A percentile compares a stretch with the other conserved stretches of the same genome.
These are phyloP conservation scores for Zele albiditarsus DNA, from an alignment of 2,888 invertebrate species.

Conservation along the genomic window DNA sequence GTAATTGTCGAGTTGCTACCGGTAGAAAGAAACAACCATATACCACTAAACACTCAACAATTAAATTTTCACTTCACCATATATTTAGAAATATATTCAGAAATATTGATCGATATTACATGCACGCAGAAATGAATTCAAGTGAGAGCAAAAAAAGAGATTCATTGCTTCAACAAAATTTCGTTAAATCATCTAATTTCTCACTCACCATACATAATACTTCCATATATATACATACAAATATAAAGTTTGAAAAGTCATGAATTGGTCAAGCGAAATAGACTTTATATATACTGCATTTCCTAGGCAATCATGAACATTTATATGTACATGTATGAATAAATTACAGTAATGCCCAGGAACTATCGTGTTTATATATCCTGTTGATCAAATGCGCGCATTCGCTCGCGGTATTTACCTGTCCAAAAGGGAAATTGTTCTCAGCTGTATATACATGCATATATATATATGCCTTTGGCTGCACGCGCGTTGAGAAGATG, in stretches of 20 bases:
- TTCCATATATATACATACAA: background rate
- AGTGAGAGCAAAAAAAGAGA: too few species aligned
- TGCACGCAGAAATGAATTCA: too few species aligned
- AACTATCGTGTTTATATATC: conserved; percentile 35
- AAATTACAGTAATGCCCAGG: conserved; percentile 35
- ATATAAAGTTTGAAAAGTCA: background rate
- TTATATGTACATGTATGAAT: conserved; percentile 38
- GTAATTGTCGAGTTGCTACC: conserved; percentile 33
- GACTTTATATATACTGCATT: conserved; percentile 7
- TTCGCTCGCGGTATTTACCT: conserved; percentile 27
- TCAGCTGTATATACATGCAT: conserved; percentile 20
- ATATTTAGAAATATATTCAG: background rate
- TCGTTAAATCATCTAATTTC: too few species aligned
- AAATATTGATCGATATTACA: too few species aligned
- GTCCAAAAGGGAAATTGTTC: conserved; percentile 38
- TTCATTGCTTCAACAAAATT: too few species aligned
- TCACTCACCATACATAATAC: too few species aligned
- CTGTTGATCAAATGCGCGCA: conserved; percentile 35
- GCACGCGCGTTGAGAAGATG: conserved; percentile 25
- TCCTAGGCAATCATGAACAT: conserved; percentile 21
- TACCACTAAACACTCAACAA: background rate
- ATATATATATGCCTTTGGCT: conserved; percentile 30
- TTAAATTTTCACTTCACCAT: background rate
- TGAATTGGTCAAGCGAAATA: conserved; percentile 14
- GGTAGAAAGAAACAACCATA: background rate